These are phyloP conservation scores for Trichacis sp. DNA, from an alignment of 2,888 invertebrate species.

Conservation along the genomic window DNA sequence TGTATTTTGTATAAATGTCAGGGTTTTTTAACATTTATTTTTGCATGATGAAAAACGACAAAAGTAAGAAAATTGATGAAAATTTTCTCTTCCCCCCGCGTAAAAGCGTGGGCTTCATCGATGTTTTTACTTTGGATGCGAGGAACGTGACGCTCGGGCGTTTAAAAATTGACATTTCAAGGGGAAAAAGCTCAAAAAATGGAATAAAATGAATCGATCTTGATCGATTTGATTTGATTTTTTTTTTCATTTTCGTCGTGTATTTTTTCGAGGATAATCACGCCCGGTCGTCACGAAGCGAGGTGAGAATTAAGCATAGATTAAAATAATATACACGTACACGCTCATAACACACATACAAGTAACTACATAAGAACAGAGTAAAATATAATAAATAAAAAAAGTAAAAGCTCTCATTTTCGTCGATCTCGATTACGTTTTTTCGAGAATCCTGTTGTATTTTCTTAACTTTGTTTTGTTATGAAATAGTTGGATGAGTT, in stretches of 20 bases:
- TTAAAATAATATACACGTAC: conserved; percentile 30
- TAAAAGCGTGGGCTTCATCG: not conserved
- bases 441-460: not conserved
- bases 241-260: too few relatives aligned
- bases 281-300: conserved; percentile 7
- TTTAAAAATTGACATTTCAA: not conserved
- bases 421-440: conserved; percentile 20
- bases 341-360: conserved; percentile 44
- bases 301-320: conserved; percentile 17
- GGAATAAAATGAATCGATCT: too few relatives aligned
- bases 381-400: conserved; percentile 39
- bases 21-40: conserved; percentile 18
- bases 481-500: not conserved
- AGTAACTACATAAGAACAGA: conserved; percentile 46
- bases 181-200: too few relatives aligned
- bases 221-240: too few relatives aligned
- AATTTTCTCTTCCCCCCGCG: conserved; percentile 11
- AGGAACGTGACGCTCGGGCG: not conserved
- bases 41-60: not conserved
- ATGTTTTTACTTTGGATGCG: conserved; percentile 7
- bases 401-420: conserved; percentile 20
- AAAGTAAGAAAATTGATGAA: not conserved
- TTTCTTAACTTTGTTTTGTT: conserved; percentile 4
- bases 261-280: too few relatives aligned
- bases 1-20: conserved; percentile 39